Conservation (phyloP, 2,797 vertebrate species). For the Myotis vivesi region DNA sequence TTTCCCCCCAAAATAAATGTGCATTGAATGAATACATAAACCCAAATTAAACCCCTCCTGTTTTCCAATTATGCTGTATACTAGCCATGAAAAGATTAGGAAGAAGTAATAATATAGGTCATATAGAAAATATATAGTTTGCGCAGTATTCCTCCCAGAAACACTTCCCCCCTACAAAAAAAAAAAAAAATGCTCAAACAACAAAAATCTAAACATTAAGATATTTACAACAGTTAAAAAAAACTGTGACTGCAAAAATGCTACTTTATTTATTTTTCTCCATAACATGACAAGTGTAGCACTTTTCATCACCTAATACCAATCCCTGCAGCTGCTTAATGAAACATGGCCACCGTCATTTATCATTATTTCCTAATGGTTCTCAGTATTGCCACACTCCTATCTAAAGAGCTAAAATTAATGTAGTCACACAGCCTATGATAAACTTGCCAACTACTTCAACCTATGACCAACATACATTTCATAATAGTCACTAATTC, state of each 20-base stretch:
- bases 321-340: slow-evolving; percentile 15
- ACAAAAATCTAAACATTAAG: not conserved
- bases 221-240: not conserved
- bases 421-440: not conserved
- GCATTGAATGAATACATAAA: not conserved
- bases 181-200: not conserved
- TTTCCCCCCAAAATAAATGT: not conserved
- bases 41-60: not conserved
- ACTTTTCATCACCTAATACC: not conserved
- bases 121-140: not conserved
- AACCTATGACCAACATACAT: not conserved
- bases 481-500: not conserved
- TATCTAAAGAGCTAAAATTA: not conserved
- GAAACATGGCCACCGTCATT: not conserved
- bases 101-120: not conserved
- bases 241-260: not conserved
- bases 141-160: not conserved
- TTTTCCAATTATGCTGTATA: not conserved
- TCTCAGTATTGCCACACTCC: not conserved
- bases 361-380: slow-evolving; percentile 28
- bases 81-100: not conserved
- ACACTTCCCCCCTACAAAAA: not conserved
- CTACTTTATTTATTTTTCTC: slow-evolving; percentile 37
- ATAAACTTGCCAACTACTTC: not conserved
- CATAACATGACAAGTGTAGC: not conserved